Evolutionary conservation across 1,140 invertebrate species (phyloP).

Genomic region (Eumaeus atala): DNA sequence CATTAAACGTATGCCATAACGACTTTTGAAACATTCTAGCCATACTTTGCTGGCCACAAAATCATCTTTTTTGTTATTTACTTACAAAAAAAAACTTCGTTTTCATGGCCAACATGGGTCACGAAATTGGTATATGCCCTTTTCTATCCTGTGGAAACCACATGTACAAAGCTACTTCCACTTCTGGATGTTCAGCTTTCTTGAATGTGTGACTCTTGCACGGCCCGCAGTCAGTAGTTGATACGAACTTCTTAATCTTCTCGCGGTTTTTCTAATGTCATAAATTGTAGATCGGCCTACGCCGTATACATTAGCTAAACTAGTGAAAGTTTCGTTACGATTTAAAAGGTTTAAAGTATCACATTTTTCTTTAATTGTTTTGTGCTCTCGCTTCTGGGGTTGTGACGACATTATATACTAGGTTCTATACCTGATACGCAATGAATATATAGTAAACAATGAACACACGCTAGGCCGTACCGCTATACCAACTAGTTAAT

Average conservation of each 20-base stretch:
- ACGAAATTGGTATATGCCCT: slow-evolving; percentile 38
- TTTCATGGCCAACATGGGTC: slow-evolving; percentile 46
- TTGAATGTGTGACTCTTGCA: slow-evolving; percentile 40
- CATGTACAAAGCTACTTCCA: slow-evolving; percentile 37
- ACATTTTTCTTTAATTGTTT: slow-evolving; percentile 46
- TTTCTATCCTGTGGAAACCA: slow-evolving; percentile 46
- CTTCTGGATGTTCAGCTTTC: slow-evolving; percentile 40
- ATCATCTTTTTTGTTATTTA: slow-evolving; percentile 47
- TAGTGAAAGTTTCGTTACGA: slow-evolving; percentile 34
- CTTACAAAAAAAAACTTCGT: slow-evolving; percentile 43
- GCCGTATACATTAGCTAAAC: slow-evolving; percentile 35
- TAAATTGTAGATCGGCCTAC: slow-evolving; percentile 40
- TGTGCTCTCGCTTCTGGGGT: slow-evolving; percentile 43
- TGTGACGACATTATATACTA: slow-evolving; percentile 41
- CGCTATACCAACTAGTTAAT: no score
- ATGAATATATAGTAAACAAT: no score
- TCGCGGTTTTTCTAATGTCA: slow-evolving; percentile 32
- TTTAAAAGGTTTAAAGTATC: slow-evolving; percentile 36
- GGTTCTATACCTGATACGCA: no score
- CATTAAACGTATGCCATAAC: slow-evolving; percentile 19
- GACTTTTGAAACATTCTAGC: slow-evolving; percentile 21
- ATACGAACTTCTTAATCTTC: slow-evolving; percentile 36
- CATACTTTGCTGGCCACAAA: slow-evolving; percentile 28
- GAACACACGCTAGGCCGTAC: no score
- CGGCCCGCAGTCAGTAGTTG: slow-evolving; percentile 37